Base-by-base conservation (phyloP, 2,888 invertebrate genomes). In the Tortrix viridana region DNA sequence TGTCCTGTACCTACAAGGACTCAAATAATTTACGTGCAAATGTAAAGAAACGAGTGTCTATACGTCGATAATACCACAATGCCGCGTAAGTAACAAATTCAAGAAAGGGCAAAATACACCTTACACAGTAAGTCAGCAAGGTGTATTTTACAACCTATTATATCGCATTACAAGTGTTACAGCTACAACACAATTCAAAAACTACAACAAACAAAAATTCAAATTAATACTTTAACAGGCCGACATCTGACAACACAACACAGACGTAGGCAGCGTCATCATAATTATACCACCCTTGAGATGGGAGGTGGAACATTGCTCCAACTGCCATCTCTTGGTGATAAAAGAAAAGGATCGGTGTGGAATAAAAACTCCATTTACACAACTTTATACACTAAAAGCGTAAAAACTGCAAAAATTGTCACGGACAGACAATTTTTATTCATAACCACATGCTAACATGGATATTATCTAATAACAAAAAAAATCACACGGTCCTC, bases 191-290 rank as follows among this genome's bases (percentile, higher is more conserved):
- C 23, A 62, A 62, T 61, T 55, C 32, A 61, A 56, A 54, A 47
- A 47, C 47, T 63, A 63, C 47, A 58, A 58, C 41, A 61, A 58
- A 61, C 52, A 57, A 50, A 63, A 63, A 58, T 20, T 62, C 47
- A 41, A 63, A 53, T 12, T 20, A 58, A 63, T 58, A 63, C 32
- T 53, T 41, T 26, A 63, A 47, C 57, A 53, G 52, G 57, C 32
- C 18, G 20, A 47, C 52, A 19, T 43, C 20, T 19, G 5, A 41
- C 52, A 46, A 19, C 14, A 12, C 44, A n/a, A 23, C 16, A 43
- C 18, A 44, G 9, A 9, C 3, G n/a, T 32, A 55, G 46, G n/a
- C 26, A 41, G 44, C 54, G 26, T 14, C 9, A 26, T 26, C 9
- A 26, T 9, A 7, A 26, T 26, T 20, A 46, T 18, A 48, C n/a